These are phyloP conservation scores for Drosophila quinaria DNA, from an alignment of 2,888 invertebrate genomes.

Conservation along the genomic window DNA sequence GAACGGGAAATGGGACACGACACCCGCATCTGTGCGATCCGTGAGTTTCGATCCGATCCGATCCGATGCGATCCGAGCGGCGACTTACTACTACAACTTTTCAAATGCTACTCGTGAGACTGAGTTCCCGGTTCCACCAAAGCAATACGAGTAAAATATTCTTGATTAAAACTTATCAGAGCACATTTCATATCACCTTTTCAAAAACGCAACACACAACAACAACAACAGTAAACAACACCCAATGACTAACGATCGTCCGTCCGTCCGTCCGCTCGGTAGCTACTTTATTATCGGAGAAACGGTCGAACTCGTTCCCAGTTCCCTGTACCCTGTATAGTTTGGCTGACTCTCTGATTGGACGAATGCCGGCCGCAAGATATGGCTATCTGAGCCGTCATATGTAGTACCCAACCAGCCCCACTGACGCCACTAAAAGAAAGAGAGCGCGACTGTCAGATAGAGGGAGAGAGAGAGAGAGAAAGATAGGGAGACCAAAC, in stretches of 20 bases:
- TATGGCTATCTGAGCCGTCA: slow-evolving; percentile 73
- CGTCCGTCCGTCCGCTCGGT: slow-evolving; percentile 57
- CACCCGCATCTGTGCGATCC: slow-evolving; percentile 50
- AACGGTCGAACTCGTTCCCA: slow-evolving; percentile 74
- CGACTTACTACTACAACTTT: slow-evolving; percentile 81
- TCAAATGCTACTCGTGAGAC: slow-evolving; percentile 80
- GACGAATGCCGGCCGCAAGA: slow-evolving; percentile 59
- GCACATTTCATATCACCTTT: slow-evolving; percentile 83
- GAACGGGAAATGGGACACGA: slow-evolving; percentile 18
- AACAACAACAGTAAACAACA: slow-evolving; percentile 44
- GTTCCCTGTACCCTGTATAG: slow-evolving; percentile 50
- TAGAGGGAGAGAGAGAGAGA: slow-evolving; percentile 12
- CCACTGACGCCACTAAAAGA: slow-evolving; percentile 61
- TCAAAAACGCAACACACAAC: slow-evolving; percentile 72
- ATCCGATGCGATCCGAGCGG: slow-evolving; percentile 58
- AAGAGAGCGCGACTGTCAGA: slow-evolving; percentile 7
- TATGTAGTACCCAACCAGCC: slow-evolving; percentile 51
- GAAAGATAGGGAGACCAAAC: slow-evolving; percentile 40
- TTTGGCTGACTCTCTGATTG: slow-evolving; percentile 69
- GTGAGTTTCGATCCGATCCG: slow-evolving; percentile 25
- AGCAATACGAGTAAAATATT: slow-evolving; percentile 80
- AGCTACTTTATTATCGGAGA: slow-evolving; percentile 74
- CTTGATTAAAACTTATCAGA: slow-evolving; percentile 84
- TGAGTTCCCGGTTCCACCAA: slow-evolving; percentile 67
- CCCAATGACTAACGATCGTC: slow-evolving; percentile 64